These are phyloP conservation scores for Cossypha polioptera DNA, from an alignment of 2,797 vertebrate species.

Conservation along the genomic window DNA sequence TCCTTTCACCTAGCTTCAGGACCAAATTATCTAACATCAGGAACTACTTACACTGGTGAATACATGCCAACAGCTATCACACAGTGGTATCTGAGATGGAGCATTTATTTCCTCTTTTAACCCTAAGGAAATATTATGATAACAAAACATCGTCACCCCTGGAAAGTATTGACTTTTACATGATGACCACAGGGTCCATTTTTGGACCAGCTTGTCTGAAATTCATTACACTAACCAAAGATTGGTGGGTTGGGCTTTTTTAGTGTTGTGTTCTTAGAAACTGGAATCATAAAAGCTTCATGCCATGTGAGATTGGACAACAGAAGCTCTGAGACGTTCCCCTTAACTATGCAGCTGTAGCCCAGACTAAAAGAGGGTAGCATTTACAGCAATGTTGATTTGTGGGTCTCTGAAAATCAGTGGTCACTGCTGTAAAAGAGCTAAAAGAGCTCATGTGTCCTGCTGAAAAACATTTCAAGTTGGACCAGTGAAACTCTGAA, in stretches of 20 bases:
- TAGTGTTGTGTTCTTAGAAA: slow-evolving; percentile 1
- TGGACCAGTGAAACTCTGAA: neutral
- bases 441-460: neutral
- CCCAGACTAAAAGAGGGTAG: neutral
- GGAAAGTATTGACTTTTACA: slow-evolving; percentile 1
- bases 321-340: neutral
- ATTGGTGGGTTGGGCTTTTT: neutral
- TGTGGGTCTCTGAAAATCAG: neutral
- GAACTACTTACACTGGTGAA: neutral
- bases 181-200: slow-evolving; percentile 8
- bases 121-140: slow-evolving; percentile 34
- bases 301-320: neutral
- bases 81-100: neutral
- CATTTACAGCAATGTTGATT: neutral
- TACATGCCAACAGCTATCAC: neutral
- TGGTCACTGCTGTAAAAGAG: neutral
- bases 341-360: neutral
- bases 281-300: neutral
- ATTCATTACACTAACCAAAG: slow-evolving; percentile 34
- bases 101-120: slow-evolving; percentile 39
- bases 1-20: slow-evolving; percentile 19
- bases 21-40: neutral
- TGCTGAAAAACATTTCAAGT: neutral
- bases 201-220: slow-evolving; percentile 25
- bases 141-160: neutral